A percentile compares a stretch with the other conserved stretches of the same genome.
phyloP scores from a whole-genome alignment of 2,797 vertebrate genomes.

The Ctenosaura bakeri region DNA sequence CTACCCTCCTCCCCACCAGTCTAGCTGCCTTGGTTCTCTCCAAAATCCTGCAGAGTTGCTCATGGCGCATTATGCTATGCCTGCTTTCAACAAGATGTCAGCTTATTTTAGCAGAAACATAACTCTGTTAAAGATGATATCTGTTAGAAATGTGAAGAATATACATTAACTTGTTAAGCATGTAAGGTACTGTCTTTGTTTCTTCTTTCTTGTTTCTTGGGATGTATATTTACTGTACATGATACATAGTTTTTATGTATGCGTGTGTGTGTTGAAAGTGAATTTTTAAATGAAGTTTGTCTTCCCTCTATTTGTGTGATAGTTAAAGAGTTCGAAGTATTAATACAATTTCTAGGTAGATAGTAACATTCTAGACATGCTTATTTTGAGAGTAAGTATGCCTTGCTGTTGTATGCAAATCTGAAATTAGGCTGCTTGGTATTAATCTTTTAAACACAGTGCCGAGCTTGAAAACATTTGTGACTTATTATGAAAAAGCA shows the following conservation, averaged over 20 bases:
- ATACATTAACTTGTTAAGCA: constrained; percentile 60
- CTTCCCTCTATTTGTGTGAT: constrained; percentile 17
- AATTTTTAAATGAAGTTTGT: neutral
- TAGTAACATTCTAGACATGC: neutral
- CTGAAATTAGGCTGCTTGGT: neutral
- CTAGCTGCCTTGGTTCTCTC: too few species aligned
- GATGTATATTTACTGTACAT: neutral
- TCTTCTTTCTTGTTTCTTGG: neutral
- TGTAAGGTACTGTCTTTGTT: neutral
- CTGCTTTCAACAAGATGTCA: too few species aligned
- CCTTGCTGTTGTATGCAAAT: neutral
- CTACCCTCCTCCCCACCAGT: too few species aligned
- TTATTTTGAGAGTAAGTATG: neutral
- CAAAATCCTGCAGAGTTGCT: too few species aligned
- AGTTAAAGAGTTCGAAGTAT: constrained; percentile 1
- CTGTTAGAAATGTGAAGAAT: constrained; percentile 51
- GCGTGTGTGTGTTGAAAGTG: neutral
- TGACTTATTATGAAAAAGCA: neutral
- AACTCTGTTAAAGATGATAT: neutral
- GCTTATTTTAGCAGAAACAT: neutral
- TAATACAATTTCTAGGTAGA: neutral
- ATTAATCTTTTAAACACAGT: neutral
- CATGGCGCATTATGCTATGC: too few species aligned
- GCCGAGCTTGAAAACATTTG: neutral
- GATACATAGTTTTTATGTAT: too few species aligned